Evolutionary conservation across 2,888 invertebrate genomes (phyloP).

Genomic region (Campaea margaritaria): DNA sequence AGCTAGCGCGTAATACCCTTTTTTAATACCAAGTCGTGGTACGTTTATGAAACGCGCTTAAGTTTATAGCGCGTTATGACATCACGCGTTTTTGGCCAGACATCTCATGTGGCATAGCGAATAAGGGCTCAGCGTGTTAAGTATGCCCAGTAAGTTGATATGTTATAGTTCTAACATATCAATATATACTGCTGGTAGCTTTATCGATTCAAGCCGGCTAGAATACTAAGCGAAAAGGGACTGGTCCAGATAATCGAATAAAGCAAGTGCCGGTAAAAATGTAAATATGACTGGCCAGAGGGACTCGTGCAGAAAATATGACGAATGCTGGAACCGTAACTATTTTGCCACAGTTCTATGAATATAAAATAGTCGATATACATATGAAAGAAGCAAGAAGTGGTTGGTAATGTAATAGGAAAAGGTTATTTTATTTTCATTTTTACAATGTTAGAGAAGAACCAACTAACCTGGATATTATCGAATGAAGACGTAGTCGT

Average conservation of each 20-base stretch:
- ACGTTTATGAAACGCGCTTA: too few relatives aligned
- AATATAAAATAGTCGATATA: conserved; percentile 17
- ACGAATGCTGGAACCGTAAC: conserved; percentile 7
- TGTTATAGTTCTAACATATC: too few relatives aligned
- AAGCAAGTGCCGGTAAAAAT: conserved; percentile 7
- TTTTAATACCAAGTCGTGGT: too few relatives aligned
- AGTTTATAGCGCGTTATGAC: too few relatives aligned
- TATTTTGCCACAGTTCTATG: conserved; percentile 13
- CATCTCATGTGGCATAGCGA: too few relatives aligned
- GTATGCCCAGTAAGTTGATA: background rate
- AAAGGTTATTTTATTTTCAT: background rate
- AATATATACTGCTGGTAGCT: too few relatives aligned
- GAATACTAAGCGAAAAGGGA: background rate
- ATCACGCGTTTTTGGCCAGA: too few relatives aligned
- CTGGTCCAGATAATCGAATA: background rate
- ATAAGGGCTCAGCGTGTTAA: conserved; percentile 7
- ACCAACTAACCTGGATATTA: too few relatives aligned
- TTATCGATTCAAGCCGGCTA: background rate
- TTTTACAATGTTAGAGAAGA: background rate
- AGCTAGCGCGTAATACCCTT: too few relatives aligned
- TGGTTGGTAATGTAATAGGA: background rate
- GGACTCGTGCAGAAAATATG: conserved; percentile 6
- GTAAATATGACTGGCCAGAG: conserved; percentile 15
- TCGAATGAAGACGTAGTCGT: too few relatives aligned
- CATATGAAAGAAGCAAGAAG: conserved; percentile 9